phyloP scores from a whole-genome alignment of 2,888 invertebrate genomes.

The Eupithecia tripunctaria region DNA sequence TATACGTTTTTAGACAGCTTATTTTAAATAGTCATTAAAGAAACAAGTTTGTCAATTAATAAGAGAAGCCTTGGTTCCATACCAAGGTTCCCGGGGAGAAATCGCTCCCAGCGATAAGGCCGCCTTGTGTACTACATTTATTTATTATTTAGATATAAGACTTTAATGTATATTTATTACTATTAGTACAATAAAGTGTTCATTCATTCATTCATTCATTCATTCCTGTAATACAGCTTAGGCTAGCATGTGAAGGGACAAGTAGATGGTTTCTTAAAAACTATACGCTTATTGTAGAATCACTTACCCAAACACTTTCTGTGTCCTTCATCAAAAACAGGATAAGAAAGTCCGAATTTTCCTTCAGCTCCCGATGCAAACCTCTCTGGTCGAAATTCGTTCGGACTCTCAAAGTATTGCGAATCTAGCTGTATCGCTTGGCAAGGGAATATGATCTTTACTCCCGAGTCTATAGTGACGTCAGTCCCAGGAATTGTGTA shows the following conservation, averaged over 20 bases:
- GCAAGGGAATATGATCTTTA: slow-evolving; percentile 48
- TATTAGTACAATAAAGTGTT: too few relatives aligned
- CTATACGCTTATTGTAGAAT: not conserved
- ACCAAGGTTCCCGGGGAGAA: too few relatives aligned
- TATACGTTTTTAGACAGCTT: too few relatives aligned
- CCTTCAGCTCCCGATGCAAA: slow-evolving; percentile 45
- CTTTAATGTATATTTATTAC: too few relatives aligned
- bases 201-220: too few relatives aligned
- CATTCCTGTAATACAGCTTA: too few relatives aligned
- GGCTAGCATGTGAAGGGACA: not conserved
- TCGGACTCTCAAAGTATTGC: slow-evolving; percentile 51
- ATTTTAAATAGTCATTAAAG: too few relatives aligned
- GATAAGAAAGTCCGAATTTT: slow-evolving; percentile 43
- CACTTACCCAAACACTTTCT: slow-evolving; percentile 51
- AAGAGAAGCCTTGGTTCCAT: too few relatives aligned
- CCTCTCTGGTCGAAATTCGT: slow-evolving; percentile 54
- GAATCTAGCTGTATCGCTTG: slow-evolving; percentile 55
- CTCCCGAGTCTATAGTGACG: slow-evolving; percentile 51
- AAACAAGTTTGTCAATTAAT: too few relatives aligned
- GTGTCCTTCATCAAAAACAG: slow-evolving; percentile 54
- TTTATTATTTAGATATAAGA: too few relatives aligned
- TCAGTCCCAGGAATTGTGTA: slow-evolving; percentile 50
- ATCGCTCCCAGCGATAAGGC: too few relatives aligned
- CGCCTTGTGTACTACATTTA: too few relatives aligned
- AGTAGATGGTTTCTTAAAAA: not conserved